A percentile compares a stretch with the other conserved stretches of the same genome.
Evolutionary conservation across 1,140 invertebrate genomes (phyloP).

Genomic region (Epicauta chinensis): DNA sequence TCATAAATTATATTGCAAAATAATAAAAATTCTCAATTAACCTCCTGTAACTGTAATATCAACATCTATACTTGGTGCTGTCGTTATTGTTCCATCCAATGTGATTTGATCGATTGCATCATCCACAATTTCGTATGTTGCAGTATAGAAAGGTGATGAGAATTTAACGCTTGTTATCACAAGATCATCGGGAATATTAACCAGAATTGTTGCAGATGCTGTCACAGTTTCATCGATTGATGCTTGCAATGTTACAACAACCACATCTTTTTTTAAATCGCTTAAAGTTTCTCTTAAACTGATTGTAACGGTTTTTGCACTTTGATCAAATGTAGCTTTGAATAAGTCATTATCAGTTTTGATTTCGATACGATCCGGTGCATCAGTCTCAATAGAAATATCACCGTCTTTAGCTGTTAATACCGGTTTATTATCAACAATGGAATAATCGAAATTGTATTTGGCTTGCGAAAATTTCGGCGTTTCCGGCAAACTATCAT

Average conservation of each 20-base stretch:
- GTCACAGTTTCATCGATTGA: no score
- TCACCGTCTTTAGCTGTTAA: slow-evolving; percentile 1
- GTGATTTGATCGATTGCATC: no score
- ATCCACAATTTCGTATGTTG: no score
- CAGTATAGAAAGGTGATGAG: no score
- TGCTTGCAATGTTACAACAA: not conserved
- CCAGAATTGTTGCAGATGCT: slow-evolving; percentile 3
- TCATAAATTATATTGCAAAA: no score
- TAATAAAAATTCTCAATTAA: no score
- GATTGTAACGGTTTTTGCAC: not conserved
- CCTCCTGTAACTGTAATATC: no score
- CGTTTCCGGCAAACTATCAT: slow-evolving; percentile 11
- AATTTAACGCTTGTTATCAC: no score
- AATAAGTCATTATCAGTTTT: no score
- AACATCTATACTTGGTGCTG: no score
- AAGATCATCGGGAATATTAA: slow-evolving; percentile 7
- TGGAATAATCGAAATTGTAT: slow-evolving; percentile 15
- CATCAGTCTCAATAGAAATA: slow-evolving; percentile 1
- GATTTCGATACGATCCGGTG: not conserved
- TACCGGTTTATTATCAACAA: not conserved
- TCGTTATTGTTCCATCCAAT: no score
- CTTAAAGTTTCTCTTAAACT: not conserved
- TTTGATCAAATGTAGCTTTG: no score
- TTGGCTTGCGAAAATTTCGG: slow-evolving; percentile 14
- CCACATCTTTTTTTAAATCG: slow-evolving; percentile 3